These are phyloP conservation scores for Oceanodroma leucorhoa DNA, from an alignment of 2,797 vertebrate species.

Conservation along the genomic window DNA sequence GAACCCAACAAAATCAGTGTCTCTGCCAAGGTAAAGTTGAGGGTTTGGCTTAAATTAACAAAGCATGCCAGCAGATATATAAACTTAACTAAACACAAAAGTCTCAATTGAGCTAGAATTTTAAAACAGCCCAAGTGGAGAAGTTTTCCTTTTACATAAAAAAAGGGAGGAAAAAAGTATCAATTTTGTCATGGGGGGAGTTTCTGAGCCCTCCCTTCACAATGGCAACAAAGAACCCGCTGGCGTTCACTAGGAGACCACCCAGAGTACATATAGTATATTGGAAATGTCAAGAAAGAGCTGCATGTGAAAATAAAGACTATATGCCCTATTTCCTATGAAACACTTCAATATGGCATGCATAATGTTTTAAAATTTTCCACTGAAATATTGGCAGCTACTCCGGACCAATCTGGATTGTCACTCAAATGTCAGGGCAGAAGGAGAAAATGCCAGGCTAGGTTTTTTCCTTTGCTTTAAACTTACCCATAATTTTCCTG, in stretches of 20 bases:
- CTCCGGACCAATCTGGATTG: not conserved
- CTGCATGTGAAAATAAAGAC: conserved; percentile 24
- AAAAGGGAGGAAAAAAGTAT: not conserved
- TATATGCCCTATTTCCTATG: conserved; percentile 2
- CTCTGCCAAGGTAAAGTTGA: conserved; percentile 51
- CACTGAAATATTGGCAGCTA: conserved; percentile 19
- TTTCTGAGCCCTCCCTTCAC: conserved; percentile 18
- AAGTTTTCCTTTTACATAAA: conserved; percentile 32
- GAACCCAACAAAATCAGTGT: conserved; percentile 23
- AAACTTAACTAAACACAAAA: conserved; percentile 27
- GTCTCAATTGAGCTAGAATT: not conserved
- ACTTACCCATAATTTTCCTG: conserved; percentile 4
- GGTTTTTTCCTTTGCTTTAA: not conserved
- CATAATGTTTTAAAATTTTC: conserved; percentile 41
- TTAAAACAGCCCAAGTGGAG: not conserved
- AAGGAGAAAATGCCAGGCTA: not conserved
- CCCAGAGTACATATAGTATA: not conserved
- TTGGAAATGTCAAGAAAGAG: conserved; percentile 9
- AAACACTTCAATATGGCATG: conserved; percentile 38
- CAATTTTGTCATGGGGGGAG: not conserved
- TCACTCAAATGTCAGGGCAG: conserved; percentile 11
- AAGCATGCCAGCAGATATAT: conserved; percentile 5
- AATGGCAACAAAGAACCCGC: not conserved
- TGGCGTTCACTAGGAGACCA: not conserved
- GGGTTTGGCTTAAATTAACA: conserved; percentile 28